phyloP scores from a whole-genome alignment of 1,140 invertebrate genomes.

The Augochlora pura region DNA sequence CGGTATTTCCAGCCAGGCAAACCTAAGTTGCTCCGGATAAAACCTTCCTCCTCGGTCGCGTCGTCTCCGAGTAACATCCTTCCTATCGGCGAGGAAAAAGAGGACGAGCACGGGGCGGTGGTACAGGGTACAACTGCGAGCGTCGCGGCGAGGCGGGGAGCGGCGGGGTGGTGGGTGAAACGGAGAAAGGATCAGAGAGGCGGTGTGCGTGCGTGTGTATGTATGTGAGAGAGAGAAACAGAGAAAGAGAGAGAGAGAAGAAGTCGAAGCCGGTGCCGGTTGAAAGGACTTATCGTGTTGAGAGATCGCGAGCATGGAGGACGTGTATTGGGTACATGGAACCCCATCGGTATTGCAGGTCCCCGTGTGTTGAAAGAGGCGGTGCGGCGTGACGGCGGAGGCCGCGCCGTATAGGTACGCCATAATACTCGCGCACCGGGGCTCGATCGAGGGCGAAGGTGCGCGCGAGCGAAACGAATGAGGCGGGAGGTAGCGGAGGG shows the following conservation, averaged over 20 bases:
- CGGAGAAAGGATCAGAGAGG: neutral
- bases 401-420: constrained; percentile 1
- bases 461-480: neutral
- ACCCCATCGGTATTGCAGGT: constrained; percentile 57
- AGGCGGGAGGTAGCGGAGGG: neutral
- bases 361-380: constrained; percentile 47
- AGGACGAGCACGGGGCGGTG: neutral
- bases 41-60: constrained; percentile 53
- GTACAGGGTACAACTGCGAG: constrained; percentile 9
- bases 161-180: neutral
- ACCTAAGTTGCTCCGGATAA: constrained; percentile 56
- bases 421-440: constrained; percentile 3
- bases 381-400: neutral
- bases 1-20: constrained; percentile 47
- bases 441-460: neutral
- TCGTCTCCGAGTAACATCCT: constrained; percentile 59
- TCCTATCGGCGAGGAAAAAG: constrained; percentile 39
- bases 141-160: neutral
- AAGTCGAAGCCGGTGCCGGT: constrained; percentile 50
- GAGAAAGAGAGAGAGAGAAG: constrained; percentile 50
- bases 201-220: too few species aligned
- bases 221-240: constrained; percentile 30
- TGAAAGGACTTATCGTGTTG: constrained; percentile 64
- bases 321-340: constrained; percentile 55
- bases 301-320: constrained; percentile 57